phyloP scores from a whole-genome alignment of 2,797 vertebrate genomes.

The Macropus fuliginosus region DNA sequence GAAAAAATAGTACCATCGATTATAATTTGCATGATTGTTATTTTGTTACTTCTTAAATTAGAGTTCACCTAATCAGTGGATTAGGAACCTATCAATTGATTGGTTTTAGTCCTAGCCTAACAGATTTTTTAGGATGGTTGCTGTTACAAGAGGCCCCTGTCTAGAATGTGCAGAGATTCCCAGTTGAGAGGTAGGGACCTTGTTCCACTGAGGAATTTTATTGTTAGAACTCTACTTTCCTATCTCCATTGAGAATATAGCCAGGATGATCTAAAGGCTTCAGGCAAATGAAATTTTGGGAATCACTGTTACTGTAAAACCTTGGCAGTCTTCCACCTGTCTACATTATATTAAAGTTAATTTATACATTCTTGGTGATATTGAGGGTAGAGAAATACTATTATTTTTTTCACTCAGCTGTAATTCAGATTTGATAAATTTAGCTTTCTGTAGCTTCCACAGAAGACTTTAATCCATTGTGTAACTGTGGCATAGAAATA shows the following conservation, averaged over 20 bases:
- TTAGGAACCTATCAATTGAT: not conserved
- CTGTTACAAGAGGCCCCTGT: accelerated
- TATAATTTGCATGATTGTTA: not conserved
- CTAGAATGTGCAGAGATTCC: not conserved
- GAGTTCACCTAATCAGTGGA: not conserved
- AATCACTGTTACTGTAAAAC: not conserved
- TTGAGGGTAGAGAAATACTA: not conserved
- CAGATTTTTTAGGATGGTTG: not conserved
- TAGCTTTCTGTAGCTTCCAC: not conserved
- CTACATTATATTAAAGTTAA: not conserved
- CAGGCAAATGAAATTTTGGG: not conserved
- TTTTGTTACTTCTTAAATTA: not conserved
- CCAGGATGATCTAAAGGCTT: not conserved
- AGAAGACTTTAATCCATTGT: not conserved
- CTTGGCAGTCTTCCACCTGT: not conserved
- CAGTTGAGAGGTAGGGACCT: not conserved
- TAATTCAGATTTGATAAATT: not conserved
- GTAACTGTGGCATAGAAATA: not conserved
- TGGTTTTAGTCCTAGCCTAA: not conserved
- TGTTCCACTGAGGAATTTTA: not conserved
- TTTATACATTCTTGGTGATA: not conserved
- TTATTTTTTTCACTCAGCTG: not conserved
- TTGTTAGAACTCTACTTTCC: not conserved
- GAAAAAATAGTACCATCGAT: not conserved
- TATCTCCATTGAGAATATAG: not conserved